Percentiles rank a stretch among this genome's conserved stretches.
phyloP scores from a whole-genome alignment of 2,113 vertebrate genomes.

The Hirundichthys speculiger region DNA sequence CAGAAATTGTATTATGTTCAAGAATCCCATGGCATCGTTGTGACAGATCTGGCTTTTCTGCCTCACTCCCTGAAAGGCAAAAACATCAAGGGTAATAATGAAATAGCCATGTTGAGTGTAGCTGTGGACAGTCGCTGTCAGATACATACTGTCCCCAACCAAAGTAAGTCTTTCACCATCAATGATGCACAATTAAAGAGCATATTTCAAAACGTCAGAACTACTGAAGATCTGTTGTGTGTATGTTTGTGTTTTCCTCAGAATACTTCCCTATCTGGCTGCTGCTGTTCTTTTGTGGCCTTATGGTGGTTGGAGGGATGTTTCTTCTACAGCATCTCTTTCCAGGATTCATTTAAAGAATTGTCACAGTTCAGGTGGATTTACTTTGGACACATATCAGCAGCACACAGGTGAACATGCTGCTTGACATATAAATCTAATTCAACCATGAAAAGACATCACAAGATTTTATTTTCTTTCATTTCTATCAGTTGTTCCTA shows the following conservation, averaged over 20 bases:
- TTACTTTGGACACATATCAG: too few relatives aligned
- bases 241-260: constrained; percentile 44
- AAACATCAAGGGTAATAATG: constrained; percentile 83
- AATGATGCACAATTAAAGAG: too few relatives aligned
- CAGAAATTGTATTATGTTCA: constrained; percentile 92
- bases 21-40: constrained; percentile 94
- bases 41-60: constrained; percentile 92
- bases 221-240: background rate
- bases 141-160: constrained; percentile 84
- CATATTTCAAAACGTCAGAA: too few relatives aligned
- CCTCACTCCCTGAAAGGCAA: constrained; percentile 80
- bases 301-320: constrained; percentile 83
- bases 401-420: too few relatives aligned
- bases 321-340: constrained; percentile 88
- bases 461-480: too few relatives aligned
- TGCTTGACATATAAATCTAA: too few relatives aligned
- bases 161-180: constrained; percentile 80
- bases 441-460: too few relatives aligned
- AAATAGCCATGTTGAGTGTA: constrained; percentile 91
- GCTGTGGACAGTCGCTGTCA: constrained; percentile 95
- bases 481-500: too few relatives aligned
- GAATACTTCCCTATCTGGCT: constrained; percentile 91
- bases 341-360: constrained; percentile 85
- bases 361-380: too few relatives aligned
- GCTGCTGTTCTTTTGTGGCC: constrained; percentile 85